Conservation (phyloP, 2,797 vertebrate species). For the Pseudomugil gertrudae region DNA sequence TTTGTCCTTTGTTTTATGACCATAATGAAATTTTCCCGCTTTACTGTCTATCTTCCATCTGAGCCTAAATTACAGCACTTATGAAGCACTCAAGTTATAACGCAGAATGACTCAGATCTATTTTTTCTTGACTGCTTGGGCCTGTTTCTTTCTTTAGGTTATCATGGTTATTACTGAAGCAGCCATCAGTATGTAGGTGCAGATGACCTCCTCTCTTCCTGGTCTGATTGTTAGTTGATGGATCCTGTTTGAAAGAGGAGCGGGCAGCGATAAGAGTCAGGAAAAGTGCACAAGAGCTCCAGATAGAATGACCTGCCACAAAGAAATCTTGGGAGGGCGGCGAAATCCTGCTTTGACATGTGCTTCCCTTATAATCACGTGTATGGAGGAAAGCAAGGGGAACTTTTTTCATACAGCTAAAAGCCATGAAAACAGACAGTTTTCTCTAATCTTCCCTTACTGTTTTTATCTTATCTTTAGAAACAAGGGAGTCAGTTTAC, state of each 20-base stretch:
- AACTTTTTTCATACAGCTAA: slow-evolving; percentile 34
- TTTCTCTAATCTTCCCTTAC: slow-evolving; percentile 28
- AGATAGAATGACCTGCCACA: slow-evolving; percentile 45
- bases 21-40: slow-evolving; percentile 47
- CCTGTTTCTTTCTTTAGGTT: slow-evolving; percentile 70
- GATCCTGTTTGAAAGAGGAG: slow-evolving; percentile 54
- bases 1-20: slow-evolving; percentile 62
- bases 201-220: slow-evolving; percentile 67
- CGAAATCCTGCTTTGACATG: slow-evolving; percentile 35
- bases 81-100: slow-evolving; percentile 60
- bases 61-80: slow-evolving; percentile 54
- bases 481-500: slow-evolving; percentile 54
- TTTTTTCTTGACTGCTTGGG: slow-evolving; percentile 68
- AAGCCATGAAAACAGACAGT: slow-evolving; percentile 44
- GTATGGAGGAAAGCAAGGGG: slow-evolving; percentile 33
- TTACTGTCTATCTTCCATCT: slow-evolving; percentile 39
- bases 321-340: slow-evolving; percentile 30
- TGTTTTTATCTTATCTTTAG: slow-evolving; percentile 54
- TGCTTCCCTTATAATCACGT: slow-evolving; percentile 60
- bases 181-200: slow-evolving; percentile 51
- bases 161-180: slow-evolving; percentile 65
- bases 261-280: slow-evolving; percentile 60
- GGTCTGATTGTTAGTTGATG: slow-evolving; percentile 69
- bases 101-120: slow-evolving; percentile 34
- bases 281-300: slow-evolving; percentile 37